Conservation (phyloP, 2,113 vertebrate species). For the Solea solea region DNA sequence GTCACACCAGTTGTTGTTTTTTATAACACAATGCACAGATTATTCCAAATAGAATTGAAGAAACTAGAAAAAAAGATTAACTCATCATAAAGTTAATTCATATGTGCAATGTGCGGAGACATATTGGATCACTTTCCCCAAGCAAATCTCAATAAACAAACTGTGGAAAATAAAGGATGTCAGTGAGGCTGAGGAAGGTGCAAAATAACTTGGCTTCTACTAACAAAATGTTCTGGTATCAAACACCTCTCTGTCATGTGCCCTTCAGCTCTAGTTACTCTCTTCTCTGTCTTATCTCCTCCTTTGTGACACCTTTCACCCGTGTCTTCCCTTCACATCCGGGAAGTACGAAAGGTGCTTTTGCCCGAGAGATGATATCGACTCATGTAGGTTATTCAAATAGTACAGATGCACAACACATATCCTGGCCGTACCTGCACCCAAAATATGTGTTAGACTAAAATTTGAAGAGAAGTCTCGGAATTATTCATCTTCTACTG, state of each 20-base stretch:
- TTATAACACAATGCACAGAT: too few species aligned
- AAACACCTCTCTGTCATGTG: slow-evolving; percentile 59
- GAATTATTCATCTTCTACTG: too few species aligned
- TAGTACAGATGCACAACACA: background rate
- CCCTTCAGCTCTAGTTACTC: slow-evolving; percentile 59
- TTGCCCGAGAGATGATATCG: slow-evolving; percentile 31
- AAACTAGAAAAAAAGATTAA: too few species aligned
- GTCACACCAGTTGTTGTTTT: background rate
- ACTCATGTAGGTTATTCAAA: background rate
- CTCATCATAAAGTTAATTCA: too few species aligned
- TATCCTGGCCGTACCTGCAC: too few species aligned
- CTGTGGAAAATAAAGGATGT: too few species aligned
- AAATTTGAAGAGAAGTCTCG: too few species aligned
- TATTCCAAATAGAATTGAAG: too few species aligned
- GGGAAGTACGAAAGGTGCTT: slow-evolving; percentile 49
- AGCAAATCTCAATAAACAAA: background rate
- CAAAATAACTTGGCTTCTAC: slow-evolving; percentile 67
- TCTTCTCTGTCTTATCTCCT: slow-evolving; percentile 58
- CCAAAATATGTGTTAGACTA: too few species aligned
- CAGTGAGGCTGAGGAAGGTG: slow-evolving; percentile 7
- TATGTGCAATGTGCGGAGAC: background rate
- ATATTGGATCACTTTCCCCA: background rate
- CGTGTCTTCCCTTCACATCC: slow-evolving; percentile 56
- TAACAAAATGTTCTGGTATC: slow-evolving; percentile 52
- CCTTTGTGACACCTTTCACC: slow-evolving; percentile 42